phyloP scores from a whole-genome alignment of 2,797 vertebrate genomes.

The Sebastes iracundus region DNA sequence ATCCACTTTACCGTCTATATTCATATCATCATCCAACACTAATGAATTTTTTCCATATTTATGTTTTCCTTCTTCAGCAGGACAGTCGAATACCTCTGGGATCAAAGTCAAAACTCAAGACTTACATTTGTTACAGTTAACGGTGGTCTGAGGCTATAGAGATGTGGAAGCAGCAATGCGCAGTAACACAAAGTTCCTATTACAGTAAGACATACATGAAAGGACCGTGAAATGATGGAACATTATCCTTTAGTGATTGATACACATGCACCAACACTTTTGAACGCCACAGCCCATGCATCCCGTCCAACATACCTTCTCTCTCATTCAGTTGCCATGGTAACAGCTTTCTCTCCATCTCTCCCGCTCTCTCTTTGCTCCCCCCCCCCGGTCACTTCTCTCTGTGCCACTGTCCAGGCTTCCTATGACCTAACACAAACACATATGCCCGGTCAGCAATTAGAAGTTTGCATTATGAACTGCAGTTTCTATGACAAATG shows the following conservation, averaged over 20 bases:
- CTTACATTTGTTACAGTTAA: too few species aligned
- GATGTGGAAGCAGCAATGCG: not conserved
- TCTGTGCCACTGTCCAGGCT: not conserved
- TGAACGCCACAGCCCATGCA: not conserved
- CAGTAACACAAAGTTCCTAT: not conserved
- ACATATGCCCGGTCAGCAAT: not conserved
- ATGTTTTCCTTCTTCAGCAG: not conserved
- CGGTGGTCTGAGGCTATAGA: too few species aligned
- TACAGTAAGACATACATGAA: not conserved
- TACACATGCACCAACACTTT: not conserved
- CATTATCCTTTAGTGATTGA: not conserved
- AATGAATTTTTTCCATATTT: not conserved
- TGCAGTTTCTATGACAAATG: not conserved
- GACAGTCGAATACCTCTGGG: not conserved
- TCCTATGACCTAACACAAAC: not conserved
- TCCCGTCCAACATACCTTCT: not conserved
- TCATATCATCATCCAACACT: not conserved
- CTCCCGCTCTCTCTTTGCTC: not conserved
- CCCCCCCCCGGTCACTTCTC: not conserved
- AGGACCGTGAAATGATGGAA: not conserved
- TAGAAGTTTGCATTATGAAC: not conserved
- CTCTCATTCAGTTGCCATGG: conserved; percentile 51
- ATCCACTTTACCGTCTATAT: too few species aligned
- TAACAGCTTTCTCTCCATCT: conserved; percentile 20
- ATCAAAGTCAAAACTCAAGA: not conserved